Evolutionary conservation across 2,113 vertebrate genomes (phyloP).

Genomic region (Myrmecophaga tridactyla): DNA sequence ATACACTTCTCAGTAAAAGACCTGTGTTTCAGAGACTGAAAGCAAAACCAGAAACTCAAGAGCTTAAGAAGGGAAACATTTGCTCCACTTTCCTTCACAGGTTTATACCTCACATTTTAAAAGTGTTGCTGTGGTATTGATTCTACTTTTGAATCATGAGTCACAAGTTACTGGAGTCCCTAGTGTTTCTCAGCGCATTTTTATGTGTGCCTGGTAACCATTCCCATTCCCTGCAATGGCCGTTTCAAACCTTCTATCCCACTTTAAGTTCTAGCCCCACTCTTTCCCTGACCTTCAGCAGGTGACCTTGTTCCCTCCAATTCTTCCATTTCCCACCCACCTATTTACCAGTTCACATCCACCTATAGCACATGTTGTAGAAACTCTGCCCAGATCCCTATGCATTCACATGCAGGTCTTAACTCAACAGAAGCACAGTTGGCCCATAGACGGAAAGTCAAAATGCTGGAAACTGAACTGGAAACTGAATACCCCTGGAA

Average conservation of each 20-base stretch:
- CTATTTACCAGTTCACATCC: neutral
- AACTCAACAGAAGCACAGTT: too few relatives aligned
- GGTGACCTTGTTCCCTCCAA: neutral
- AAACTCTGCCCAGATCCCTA: neutral
- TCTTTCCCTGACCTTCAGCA: neutral
- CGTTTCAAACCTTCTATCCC: neutral
- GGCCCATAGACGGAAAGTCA: neutral
- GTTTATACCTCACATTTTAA: neutral
- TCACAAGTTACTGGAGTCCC: neutral
- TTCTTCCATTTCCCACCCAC: neutral
- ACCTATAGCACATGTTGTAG: fast-evolving
- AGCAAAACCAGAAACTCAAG: neutral
- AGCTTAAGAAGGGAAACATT: neutral
- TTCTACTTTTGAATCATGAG: neutral
- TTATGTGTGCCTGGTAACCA: neutral
- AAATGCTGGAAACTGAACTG: neutral
- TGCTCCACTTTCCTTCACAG: neutral
- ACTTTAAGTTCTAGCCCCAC: neutral
- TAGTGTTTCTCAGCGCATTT: fast-evolving
- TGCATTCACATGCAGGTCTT: too few relatives aligned
- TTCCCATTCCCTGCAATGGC: fast-evolving
- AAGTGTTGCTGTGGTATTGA: neutral
- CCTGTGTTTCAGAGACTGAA: neutral
- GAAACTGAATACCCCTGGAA: neutral
- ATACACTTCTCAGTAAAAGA: neutral